phyloP scores from a whole-genome alignment of 1,140 invertebrate species.

The Lepidotrigona ventralis region DNA sequence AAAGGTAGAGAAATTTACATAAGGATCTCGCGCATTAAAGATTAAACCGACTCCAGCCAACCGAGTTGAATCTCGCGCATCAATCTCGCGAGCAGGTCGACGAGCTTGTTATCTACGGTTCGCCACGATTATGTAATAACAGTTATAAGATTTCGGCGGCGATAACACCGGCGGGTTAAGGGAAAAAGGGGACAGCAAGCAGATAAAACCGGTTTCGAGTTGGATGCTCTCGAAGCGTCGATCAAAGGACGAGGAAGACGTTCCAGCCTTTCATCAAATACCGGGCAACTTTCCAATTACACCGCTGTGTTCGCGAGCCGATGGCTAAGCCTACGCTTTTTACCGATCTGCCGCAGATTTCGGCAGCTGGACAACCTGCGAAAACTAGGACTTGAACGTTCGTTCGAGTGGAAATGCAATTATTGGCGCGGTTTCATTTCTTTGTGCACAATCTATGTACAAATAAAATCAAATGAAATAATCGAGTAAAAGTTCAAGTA shows the following conservation, averaged over 20 bases:
- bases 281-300: constrained; percentile 62
- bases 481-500: no score
- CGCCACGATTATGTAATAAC: constrained; percentile 18
- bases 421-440: not conserved
- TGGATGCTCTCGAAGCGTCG: constrained; percentile 36
- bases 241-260: constrained; percentile 54
- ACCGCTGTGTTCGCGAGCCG: constrained; percentile 44
- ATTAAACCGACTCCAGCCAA: not conserved
- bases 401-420: constrained; percentile 7
- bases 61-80: no score
- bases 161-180: not conserved
- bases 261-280: constrained; percentile 52
- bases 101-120: not conserved
- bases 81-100: not conserved
- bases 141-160: not conserved
- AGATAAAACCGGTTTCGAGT: constrained; percentile 36
- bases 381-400: not conserved
- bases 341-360: constrained; percentile 27
- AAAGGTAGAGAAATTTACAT: not conserved
- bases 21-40: not conserved
- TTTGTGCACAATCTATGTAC: not conserved
- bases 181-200: not conserved
- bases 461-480: no score
- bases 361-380: constrained; percentile 22
- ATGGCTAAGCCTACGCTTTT: not conserved